These are phyloP conservation scores for Scaptodrosophila lebanonensis DNA, from an alignment of 1,140 invertebrate species.

Conservation along the genomic window DNA sequence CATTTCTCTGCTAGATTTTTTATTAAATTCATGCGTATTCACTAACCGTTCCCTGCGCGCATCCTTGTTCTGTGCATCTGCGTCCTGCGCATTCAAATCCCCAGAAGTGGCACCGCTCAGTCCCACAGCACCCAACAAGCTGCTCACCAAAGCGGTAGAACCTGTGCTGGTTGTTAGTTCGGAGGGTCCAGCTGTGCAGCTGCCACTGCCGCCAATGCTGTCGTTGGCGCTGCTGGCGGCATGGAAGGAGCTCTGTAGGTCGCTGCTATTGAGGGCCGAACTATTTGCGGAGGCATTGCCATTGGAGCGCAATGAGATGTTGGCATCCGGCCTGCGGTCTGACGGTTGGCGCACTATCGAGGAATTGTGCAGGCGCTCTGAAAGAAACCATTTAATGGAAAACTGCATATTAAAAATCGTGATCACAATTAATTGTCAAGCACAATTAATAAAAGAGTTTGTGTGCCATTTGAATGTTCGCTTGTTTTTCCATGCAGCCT, in stretches of 20 bases:
- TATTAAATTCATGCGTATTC: background rate
- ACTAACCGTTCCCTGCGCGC: constrained; percentile 61
- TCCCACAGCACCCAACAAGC: constrained; percentile 28
- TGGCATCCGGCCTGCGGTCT: constrained; percentile 70
- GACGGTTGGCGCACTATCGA: constrained; percentile 73
- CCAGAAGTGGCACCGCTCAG: constrained; percentile 16
- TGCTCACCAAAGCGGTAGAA: constrained; percentile 36
- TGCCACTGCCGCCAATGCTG: constrained; percentile 34
- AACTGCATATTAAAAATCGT: background rate
- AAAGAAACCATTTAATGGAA: background rate
- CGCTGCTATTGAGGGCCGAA: constrained; percentile 55
- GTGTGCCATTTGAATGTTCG: too few species aligned
- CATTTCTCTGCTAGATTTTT: background rate
- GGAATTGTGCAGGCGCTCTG: constrained; percentile 62
- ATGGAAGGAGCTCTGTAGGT: constrained; percentile 60
- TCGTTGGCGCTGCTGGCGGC: constrained; percentile 43
- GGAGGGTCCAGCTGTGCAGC: constrained; percentile 21
- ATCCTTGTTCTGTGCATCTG: constrained; percentile 51
- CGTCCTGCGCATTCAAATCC: constrained; percentile 60
- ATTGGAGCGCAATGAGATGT: constrained; percentile 66
- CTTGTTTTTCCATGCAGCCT: too few species aligned
- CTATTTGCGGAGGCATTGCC: constrained; percentile 61
- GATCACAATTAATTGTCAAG: too few species aligned
- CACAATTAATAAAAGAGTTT: too few species aligned
- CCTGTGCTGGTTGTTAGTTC: constrained; percentile 42